Base-by-base conservation (phyloP, 2,113 vertebrate species). In the Telmatochromis sp. region DNA sequence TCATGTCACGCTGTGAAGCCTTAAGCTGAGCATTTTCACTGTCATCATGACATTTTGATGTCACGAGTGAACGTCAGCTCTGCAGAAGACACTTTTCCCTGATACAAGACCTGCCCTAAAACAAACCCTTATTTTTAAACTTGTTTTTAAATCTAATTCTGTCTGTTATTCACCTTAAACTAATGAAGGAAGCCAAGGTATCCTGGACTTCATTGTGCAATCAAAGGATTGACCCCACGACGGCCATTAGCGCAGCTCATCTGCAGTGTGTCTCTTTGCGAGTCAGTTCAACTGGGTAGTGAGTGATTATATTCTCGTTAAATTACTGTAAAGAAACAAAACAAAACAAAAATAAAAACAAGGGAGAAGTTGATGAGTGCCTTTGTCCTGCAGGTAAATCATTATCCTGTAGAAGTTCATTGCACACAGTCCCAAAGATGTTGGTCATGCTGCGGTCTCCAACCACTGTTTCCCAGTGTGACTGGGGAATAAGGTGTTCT, bases 261-360 rank as follows among this genome's bases (percentile, higher is more conserved):
- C 40, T 45, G 14, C 21, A 73, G 21, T 26, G 13, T 0, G 21
- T 1, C 68, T 11, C 68, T 45, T 73, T 45, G 68, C 1, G 1
- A 45, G 2, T 28, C 40, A 1, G 40, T 42, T 73, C 40, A 73
- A 7, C 9, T 45, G 8, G 6, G 42, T 11, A 73, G 13, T 0
- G 1, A 73, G 5, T 0, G 2, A 23, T 47, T 28, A 9, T 73
- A 73, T 0, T 73, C 21, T 73, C 3, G 3, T 45, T 45, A 73
- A 0, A 73, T 26, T 26, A 42, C 65, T 73, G 33, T 73, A 73
- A 42, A 40, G 3, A 42, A 47, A 47, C 45, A 47, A 47, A 45
- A 45, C 42, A 14, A 68, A 17, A 58, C 3, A 7, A 35, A 33
- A 33, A 40, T 5, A 2, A 17, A 33, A 58, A 58, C 57, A 60